Conservation (phyloP, 1,140 invertebrate species). For the Oryctes rhinoceros region DNA sequence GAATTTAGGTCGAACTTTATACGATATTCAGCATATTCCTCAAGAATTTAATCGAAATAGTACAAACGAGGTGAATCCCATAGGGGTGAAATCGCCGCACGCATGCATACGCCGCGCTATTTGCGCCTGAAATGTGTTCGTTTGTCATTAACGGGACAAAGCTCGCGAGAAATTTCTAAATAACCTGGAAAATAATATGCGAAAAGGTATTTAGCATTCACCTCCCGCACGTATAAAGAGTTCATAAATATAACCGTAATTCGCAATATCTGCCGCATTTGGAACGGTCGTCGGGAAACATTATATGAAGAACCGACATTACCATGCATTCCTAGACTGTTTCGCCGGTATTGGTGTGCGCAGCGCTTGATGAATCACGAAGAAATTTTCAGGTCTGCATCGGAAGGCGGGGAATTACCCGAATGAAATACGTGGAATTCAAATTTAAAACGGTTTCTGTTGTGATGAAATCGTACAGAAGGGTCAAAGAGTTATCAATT, state of each 20-base stretch:
- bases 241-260: conserved; percentile 51
- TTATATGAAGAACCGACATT: conserved; percentile 51
- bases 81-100: neutral
- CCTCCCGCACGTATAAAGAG: conserved; percentile 49
- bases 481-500: no score
- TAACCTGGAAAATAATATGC: conserved; percentile 10
- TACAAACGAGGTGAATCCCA: neutral
- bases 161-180: conserved; percentile 32
- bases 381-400: conserved; percentile 47
- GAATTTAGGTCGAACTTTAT: neutral
- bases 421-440: neutral
- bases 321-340: conserved; percentile 53
- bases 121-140: conserved; percentile 7
- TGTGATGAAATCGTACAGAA: no score
- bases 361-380: conserved; percentile 50
- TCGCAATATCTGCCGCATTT: conserved; percentile 47
- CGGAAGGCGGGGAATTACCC: neutral
- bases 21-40: neutral
- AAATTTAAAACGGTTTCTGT: neutral
- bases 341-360: conserved; percentile 34
- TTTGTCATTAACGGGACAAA: conserved; percentile 9
- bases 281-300: conserved; percentile 47
- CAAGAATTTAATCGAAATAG: conserved; percentile 15
- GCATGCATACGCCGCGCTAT: conserved; percentile 13
- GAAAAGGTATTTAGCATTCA: conserved; percentile 50